phyloP scores from a whole-genome alignment of 2,113 vertebrate genomes.

The Salminus brasiliensis region DNA sequence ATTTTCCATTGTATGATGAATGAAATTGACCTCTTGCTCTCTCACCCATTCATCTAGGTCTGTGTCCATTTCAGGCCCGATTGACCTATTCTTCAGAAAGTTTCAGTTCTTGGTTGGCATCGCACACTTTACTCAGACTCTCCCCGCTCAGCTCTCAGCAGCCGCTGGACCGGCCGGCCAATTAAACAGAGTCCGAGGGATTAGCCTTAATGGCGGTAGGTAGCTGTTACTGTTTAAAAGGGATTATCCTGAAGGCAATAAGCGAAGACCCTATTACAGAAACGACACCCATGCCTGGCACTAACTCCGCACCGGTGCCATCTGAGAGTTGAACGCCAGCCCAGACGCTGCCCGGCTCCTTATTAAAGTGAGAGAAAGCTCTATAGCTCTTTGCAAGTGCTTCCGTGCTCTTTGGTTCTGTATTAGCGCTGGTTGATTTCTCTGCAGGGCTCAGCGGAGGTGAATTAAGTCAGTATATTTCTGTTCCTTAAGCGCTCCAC shows the following conservation, averaged over 20 bases:
- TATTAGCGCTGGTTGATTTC: constrained; percentile 32
- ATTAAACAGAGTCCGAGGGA: constrained; percentile 48
- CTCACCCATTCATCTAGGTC: background rate
- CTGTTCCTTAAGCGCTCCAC: constrained; percentile 3
- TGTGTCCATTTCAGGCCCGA: too few relatives aligned
- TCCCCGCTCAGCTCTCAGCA: background rate
- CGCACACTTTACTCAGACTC: background rate
- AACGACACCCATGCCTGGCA: constrained; percentile 36
- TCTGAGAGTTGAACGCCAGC: constrained; percentile 20
- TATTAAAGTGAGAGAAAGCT: constrained; percentile 34
- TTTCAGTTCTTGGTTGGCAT: background rate
- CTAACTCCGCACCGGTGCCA: constrained; percentile 10
- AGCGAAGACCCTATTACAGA: constrained; percentile 46
- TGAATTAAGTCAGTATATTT: constrained; percentile 38
- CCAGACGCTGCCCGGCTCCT: constrained; percentile 27
- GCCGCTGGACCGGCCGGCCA: constrained; percentile 32
- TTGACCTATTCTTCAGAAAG: too few relatives aligned
- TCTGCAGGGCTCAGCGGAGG: constrained; percentile 14
- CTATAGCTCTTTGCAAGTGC: constrained; percentile 18
- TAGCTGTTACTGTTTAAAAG: constrained; percentile 53
- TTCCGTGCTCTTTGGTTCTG: constrained; percentile 6
- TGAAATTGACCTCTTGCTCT: background rate
- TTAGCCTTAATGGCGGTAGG: constrained; percentile 46
- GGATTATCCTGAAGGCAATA: constrained; percentile 53
- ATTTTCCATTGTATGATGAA: too few relatives aligned